phyloP scores from a whole-genome alignment of 2,797 vertebrate species.

The Cirrhinus molitorella region DNA sequence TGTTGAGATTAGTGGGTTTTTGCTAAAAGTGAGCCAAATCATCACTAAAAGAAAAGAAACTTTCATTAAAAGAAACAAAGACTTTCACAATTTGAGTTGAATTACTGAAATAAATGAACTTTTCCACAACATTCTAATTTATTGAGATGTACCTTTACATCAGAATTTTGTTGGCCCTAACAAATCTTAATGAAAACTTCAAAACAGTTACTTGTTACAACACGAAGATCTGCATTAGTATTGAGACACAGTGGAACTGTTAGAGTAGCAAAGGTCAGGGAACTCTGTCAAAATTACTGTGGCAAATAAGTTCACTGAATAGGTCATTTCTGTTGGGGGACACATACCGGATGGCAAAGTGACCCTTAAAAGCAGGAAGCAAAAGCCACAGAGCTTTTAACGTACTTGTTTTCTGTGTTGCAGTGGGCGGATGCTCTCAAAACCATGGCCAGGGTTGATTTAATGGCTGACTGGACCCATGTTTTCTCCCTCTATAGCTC shows the following conservation, averaged over 20 bases:
- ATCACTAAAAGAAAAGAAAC: too few relatives aligned
- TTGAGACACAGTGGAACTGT: neutral
- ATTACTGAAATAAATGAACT: too few relatives aligned
- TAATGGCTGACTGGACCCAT: slow-evolving; percentile 51
- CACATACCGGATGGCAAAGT: slow-evolving; percentile 38
- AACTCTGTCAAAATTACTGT: slow-evolving; percentile 48
- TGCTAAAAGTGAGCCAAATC: too few relatives aligned
- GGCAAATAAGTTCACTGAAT: slow-evolving; percentile 51
- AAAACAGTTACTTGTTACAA: neutral
- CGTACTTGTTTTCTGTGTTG: slow-evolving; percentile 46
- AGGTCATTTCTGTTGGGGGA: slow-evolving; percentile 52
- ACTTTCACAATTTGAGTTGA: too few relatives aligned
- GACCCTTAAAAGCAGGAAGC: slow-evolving; percentile 57
- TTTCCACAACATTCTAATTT: too few relatives aligned
- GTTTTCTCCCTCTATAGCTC: slow-evolving; percentile 4
- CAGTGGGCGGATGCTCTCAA: slow-evolving; percentile 35
- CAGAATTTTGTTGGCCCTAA: neutral
- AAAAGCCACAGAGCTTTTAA: slow-evolving; percentile 62
- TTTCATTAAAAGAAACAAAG: too few relatives aligned
- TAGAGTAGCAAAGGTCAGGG: neutral
- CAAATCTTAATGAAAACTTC: neutral
- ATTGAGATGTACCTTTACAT: too few relatives aligned
- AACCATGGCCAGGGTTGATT: slow-evolving; percentile 49
- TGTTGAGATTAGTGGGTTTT: too few relatives aligned
- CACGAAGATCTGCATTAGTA: slow-evolving; percentile 45